Base-by-base conservation (phyloP, 1,140 invertebrate genomes). In the Olivierus martensii region DNA sequence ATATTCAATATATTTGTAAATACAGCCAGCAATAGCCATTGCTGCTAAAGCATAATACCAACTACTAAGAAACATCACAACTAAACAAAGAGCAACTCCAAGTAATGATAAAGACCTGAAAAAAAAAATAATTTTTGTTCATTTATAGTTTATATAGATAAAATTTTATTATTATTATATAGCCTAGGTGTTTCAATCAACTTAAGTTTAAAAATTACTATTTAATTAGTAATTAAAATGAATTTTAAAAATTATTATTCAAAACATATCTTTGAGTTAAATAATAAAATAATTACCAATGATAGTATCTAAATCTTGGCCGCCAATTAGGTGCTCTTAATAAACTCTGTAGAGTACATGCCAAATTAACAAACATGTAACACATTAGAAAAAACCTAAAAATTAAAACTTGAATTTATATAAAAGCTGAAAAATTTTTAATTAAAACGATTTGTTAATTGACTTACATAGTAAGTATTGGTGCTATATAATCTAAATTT, bases 1-100 rank as follows among this genome's bases (percentile, higher is more conserved):
- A 67, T 96, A 99, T 77, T 99, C 95, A 65, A 99, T 99, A 71
- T 99, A 99, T 72, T 99, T 99, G 75, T 99, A 99, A 63, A 99
- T 94, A 46, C 83, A 73, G n/a, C 87, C 83, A 42, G 95, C 96
- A 77, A 99, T 85, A 39, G 82, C 84, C 78, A 99, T 93, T 28
- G 95, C 94, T 28, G 94, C 67, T 4, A 99, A 73, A 21, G 96
- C 94, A 66, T 96, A 98, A 68, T 94, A 95, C 94, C 94, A 99
- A 47, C 89, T 95, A 2, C 90, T 91, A 82, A 99, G 95, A 69
- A 99, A 99, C 96, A 99, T 99, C 51, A 99, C 87, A 4, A 91
- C 86, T 62, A 99, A 83, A 70, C 95, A 99, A 6, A 99, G 74
- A 0, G 81, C 75, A 52, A 98, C 71, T 17, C 94, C 96, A 51